phyloP scores from a whole-genome alignment of 2,113 vertebrate species.

The Nesogale talazaci region DNA sequence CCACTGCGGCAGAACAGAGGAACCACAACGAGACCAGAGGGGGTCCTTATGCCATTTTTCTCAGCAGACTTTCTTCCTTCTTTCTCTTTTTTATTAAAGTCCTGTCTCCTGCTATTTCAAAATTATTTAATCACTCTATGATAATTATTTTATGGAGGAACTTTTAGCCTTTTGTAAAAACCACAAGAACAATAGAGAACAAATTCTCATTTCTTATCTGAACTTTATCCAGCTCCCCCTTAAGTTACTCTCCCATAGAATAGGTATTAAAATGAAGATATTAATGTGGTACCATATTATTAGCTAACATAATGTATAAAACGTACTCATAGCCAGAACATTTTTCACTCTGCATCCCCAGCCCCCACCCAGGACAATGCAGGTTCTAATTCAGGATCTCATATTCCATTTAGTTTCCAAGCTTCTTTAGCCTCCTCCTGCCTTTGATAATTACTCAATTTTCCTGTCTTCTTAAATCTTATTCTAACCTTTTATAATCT shows the following conservation, averaged over 20 bases:
- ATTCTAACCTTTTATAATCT: not conserved
- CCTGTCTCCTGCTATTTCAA: too few species aligned
- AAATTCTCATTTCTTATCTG: not conserved
- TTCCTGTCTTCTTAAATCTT: not conserved
- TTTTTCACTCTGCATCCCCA: not conserved
- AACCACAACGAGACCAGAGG: too few species aligned
- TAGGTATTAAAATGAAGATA: too few species aligned
- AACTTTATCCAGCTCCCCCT: not conserved
- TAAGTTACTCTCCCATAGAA: not conserved
- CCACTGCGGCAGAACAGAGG: too few species aligned
- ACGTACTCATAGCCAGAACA: not conserved
- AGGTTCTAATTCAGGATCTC: not conserved
- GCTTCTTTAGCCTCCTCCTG: not conserved
- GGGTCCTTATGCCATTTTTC: too few species aligned
- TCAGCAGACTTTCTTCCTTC: too few species aligned
- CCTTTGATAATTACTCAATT: not conserved
- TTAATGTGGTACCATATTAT: not conserved
- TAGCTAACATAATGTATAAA: not conserved
- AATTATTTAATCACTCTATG: too few species aligned
- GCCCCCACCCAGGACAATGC: not conserved
- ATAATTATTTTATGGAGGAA: too few species aligned
- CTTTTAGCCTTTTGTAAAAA: too few species aligned
- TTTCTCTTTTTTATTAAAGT: too few species aligned
- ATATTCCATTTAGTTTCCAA: not conserved
- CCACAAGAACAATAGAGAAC: not conserved